Evolutionary conservation across 2,113 vertebrate genomes (phyloP), one percentile per base, ranked within the genome.

Genomic region (Taxidea taxus): DNA sequence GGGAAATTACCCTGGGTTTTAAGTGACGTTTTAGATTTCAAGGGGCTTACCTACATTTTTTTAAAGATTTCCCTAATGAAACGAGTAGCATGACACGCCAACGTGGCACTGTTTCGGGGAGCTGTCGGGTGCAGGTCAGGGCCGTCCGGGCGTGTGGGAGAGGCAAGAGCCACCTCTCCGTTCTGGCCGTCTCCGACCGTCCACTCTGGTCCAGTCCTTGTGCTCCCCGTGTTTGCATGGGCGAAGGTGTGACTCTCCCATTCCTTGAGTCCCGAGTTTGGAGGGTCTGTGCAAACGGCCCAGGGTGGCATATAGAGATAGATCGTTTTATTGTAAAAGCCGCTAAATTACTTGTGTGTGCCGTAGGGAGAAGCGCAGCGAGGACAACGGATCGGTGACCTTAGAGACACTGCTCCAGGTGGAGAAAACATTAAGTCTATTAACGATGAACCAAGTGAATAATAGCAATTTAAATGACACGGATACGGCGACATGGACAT

Each of bases 81-180:
- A 54, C 3, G 13, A 47, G 23, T 18, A 39, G 23, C 44, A 15
- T 3, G 18, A 31, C 6, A 15, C 11, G 4, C 3, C 44, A 2
- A 11, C 1, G 0, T 31, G 31, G 25, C 5, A 18, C 20, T 3
- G 15, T 34, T 47, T 51, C 9, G 4, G 29, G 13, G 34, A 0
- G 14, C 15, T 21, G 51, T 39, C 34, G 60, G 27, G 6, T 1
- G 0, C 4, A 14, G 14, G 6, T 81, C 23, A 16, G 20, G 47
- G 39, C 23, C 0, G 37, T 27, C 72, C 9, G 72, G 72, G 37
- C 18, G n/a, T 8, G 68, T 12, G 68, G n/a, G 68, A 5, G 20
- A 4, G n/a, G 20, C 68, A 2, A 11, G 21, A 13, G 37, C 70
- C 20, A 0, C 62, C 62, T 13, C n/a, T 31, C 31, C 34, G 0